phyloP scores from a whole-genome alignment of 1,140 invertebrate species.

The Steinernema feltiae region DNA sequence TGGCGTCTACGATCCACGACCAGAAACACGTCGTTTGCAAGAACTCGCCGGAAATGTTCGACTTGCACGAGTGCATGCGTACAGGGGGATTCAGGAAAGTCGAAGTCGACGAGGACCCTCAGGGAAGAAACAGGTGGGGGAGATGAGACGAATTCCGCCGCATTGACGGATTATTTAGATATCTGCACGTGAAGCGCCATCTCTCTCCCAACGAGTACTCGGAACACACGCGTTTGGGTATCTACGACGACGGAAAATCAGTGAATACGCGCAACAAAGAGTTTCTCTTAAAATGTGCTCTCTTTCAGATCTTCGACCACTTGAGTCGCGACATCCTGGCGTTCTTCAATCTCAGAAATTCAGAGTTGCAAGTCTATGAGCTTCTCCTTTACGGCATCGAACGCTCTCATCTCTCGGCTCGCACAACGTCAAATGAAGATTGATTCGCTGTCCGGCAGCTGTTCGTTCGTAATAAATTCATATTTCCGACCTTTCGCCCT shows the following conservation, averaged over 20 bases:
- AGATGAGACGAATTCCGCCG: too few species aligned
- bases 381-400: background rate
- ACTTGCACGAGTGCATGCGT: background rate
- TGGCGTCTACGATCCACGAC: background rate
- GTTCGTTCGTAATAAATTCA: background rate
- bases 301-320: background rate
- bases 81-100: slow-evolving; percentile 1
- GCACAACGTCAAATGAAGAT: background rate
- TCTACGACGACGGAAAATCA: background rate
- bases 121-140: background rate
- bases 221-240: background rate
- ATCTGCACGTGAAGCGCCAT: background rate
- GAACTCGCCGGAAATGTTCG: background rate
- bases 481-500: background rate
- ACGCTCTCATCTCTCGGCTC: background rate
- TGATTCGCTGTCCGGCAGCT: background rate
- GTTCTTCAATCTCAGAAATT: background rate
- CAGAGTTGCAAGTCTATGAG: background rate
- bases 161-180: background rate
- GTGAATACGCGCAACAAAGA: background rate
- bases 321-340: background rate
- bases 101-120: background rate
- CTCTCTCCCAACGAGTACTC: background rate
- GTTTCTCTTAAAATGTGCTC: background rate
- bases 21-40: background rate